Evolutionary conservation across 2,888 invertebrate species (phyloP).

Genomic region (Ophion obscuratus): DNA sequence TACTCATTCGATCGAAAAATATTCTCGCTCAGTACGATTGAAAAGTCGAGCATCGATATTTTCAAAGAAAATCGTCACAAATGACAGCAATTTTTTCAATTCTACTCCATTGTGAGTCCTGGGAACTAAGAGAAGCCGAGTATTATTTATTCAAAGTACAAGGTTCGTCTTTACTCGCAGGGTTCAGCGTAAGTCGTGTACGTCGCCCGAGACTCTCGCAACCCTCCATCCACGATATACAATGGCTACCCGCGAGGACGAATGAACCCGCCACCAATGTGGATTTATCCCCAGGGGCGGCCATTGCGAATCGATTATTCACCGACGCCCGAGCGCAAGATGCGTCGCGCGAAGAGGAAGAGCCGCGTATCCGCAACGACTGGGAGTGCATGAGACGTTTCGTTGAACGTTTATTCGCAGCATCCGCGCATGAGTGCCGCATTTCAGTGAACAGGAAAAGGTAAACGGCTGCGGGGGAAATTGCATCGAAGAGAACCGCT

Average conservation of each 20-base stretch:
- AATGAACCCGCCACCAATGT: constrained; percentile 72
- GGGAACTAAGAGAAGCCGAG: neutral
- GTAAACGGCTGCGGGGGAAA: neutral
- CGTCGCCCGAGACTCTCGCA: neutral
- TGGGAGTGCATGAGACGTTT: constrained; percentile 40
- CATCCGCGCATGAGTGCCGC: constrained; percentile 13
- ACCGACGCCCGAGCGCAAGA: constrained; percentile 70
- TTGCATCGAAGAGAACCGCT: constrained; percentile 22
- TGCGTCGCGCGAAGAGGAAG: constrained; percentile 48
- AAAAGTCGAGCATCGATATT: too few species aligned
- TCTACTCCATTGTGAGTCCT: neutral
- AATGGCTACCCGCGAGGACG: constrained; percentile 69
- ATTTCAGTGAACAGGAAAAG: constrained; percentile 9
- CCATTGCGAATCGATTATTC: constrained; percentile 79
- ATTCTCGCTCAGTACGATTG: too few species aligned
- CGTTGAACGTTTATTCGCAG: constrained; percentile 28
- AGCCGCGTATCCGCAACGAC: constrained; percentile 42
- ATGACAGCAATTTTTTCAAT: too few species aligned
- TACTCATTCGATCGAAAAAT: too few species aligned
- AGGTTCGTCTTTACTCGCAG: neutral
- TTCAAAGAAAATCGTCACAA: too few species aligned
- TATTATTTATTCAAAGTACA: neutral
- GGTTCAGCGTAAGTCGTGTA: neutral
- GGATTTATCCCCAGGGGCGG: constrained; percentile 77
- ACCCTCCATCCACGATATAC: constrained; percentile 7